Percentiles rank a stretch among this genome's conserved stretches.
phyloP scores from a whole-genome alignment of 2,888 invertebrate species.

The Hirtodrosophila cameraria region DNA sequence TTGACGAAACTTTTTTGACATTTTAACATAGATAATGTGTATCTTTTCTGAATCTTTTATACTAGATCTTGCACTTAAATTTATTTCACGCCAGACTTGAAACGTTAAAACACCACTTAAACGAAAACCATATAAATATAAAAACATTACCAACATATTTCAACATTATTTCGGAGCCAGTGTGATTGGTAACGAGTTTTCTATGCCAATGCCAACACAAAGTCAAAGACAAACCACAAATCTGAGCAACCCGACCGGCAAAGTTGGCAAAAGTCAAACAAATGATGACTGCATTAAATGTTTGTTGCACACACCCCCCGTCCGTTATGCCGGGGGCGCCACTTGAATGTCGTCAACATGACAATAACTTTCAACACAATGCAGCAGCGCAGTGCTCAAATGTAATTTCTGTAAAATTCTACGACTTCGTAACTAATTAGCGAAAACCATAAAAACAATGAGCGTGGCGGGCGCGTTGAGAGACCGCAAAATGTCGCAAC shows the following conservation, averaged over 20 bases:
- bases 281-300: conserved; percentile 53
- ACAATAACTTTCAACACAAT: conserved; percentile 48
- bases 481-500: conserved; percentile 51
- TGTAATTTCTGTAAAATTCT: conserved; percentile 78
- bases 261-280: conserved; percentile 21
- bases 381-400: conserved; percentile 18
- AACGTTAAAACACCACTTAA: too few relatives aligned
- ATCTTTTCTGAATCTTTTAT: too few relatives aligned
- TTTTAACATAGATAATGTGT: too few relatives aligned
- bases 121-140: too few relatives aligned
- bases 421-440: conserved; percentile 83
- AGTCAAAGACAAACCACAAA: too few relatives aligned
- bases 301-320: conserved; percentile 1
- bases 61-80: too few relatives aligned
- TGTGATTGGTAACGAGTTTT: too few relatives aligned
- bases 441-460: conserved; percentile 81
- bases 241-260: conserved; percentile 4
- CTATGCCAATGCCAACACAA: too few relatives aligned
- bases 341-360: conserved; percentile 46
- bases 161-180: too few relatives aligned
- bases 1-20: too few relatives aligned
- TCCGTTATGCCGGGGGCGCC: conserved; percentile 11
- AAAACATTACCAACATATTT: too few relatives aligned
- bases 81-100: too few relatives aligned
- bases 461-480: conserved; percentile 42